Percentiles rank a stretch among this genome's conserved stretches.
phyloP scores from a whole-genome alignment of 2,797 vertebrate genomes.

The Pterois miles region DNA sequence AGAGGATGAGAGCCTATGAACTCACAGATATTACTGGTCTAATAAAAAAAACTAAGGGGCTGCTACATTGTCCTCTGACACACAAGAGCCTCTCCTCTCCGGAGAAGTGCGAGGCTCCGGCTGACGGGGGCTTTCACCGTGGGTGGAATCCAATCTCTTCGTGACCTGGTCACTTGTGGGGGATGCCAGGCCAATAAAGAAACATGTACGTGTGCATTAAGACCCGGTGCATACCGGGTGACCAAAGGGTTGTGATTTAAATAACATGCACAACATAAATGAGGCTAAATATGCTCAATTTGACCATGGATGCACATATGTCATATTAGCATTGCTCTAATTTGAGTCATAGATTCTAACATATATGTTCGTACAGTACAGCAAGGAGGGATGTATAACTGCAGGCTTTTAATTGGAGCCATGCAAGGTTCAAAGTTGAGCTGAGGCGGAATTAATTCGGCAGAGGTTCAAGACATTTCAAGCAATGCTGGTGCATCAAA shows the following conservation, averaged over 20 bases:
- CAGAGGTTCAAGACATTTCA: conserved; percentile 69
- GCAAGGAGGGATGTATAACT: conserved; percentile 28
- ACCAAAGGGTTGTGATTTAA: conserved; percentile 27
- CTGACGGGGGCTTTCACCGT: conserved; percentile 53
- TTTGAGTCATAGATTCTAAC: conserved; percentile 23
- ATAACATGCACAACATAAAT: conserved; percentile 30
- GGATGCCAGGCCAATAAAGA: conserved; percentile 64
- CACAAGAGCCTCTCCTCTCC: conserved; percentile 43
- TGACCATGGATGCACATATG: conserved; percentile 9
- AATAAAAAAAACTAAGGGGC: conserved; percentile 64
- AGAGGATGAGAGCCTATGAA: conserved; percentile 73
- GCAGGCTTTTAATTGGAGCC: conserved; percentile 66
- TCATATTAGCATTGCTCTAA: conserved; percentile 25
- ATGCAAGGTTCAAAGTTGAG: conserved; percentile 66
- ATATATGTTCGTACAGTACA: conserved; percentile 37
- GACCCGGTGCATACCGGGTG: conserved; percentile 5
- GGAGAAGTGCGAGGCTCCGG: conserved; percentile 46
- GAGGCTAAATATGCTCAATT: conserved; percentile 25
- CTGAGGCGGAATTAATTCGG: conserved; percentile 51
- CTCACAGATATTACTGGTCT: conserved; percentile 65
- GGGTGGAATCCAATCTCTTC: conserved; percentile 61
- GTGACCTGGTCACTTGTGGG: conserved; percentile 70
- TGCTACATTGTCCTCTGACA: conserved; percentile 72
- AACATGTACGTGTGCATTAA: conserved; percentile 37
- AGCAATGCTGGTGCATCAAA: conserved; percentile 52